phyloP scores from a whole-genome alignment of 2,888 invertebrate genomes.

The Limulus polyphemus region DNA sequence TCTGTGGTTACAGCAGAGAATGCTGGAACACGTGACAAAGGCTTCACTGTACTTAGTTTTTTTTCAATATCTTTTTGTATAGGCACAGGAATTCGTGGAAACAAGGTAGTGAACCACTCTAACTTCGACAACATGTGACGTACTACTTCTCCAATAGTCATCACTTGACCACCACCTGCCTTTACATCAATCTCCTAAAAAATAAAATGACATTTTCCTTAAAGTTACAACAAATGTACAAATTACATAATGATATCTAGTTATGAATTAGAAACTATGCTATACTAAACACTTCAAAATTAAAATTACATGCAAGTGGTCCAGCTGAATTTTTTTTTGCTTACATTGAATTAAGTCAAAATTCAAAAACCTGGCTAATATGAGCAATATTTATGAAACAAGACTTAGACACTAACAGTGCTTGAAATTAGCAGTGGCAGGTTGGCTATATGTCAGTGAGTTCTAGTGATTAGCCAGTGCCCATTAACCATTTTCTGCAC shows the following conservation, averaged over 20 bases:
- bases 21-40: conserved; percentile 31
- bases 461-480: too few relatives aligned
- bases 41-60: conserved; percentile 42
- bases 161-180: conserved; percentile 87
- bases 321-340: too few relatives aligned
- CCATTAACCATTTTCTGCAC: too few relatives aligned
- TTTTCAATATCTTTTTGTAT: conserved; percentile 81
- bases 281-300: not conserved
- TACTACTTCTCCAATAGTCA: conserved; percentile 83
- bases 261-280: too few relatives aligned
- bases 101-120: conserved; percentile 97
- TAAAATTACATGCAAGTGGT: too few relatives aligned
- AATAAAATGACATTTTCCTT: conserved; percentile 7
- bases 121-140: conserved; percentile 86
- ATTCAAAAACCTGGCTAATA: too few relatives aligned
- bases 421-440: too few relatives aligned
- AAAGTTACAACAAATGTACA: conserved; percentile 2
- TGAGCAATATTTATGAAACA: too few relatives aligned
- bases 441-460: too few relatives aligned
- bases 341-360: too few relatives aligned
- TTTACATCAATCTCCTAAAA: conserved; percentile 85
- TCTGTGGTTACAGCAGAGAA: conserved; percentile 7
- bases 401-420: too few relatives aligned
- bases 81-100: conserved; percentile 96
- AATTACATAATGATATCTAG: not conserved